Evolutionary conservation across 2,888 invertebrate genomes (phyloP), one percentile per base, ranked within the genome.

Genomic region (Drosophila helvetica): DNA sequence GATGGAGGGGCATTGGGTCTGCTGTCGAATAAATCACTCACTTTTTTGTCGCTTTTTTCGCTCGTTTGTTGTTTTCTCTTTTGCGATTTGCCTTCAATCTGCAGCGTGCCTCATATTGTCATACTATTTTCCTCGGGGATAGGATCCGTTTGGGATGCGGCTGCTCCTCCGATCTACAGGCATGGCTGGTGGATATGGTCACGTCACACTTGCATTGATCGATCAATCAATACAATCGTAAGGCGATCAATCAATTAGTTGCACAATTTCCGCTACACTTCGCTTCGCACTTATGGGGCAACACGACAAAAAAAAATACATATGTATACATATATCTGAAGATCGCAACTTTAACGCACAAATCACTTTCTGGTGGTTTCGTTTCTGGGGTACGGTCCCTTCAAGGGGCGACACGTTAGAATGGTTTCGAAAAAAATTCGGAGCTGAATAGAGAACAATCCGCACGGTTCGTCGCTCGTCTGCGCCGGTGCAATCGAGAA

Each of bases 11-110:
- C 38, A 38, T 38, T 38, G 38, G 38, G 38, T 55, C 19, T 60
- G 45, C 42, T 77, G 61, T 74, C 71, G 67, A 66, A 79, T 75
- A 75, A 78, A 81, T 82, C 75, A 83, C 82, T 83, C 84, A 83
- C 82, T 83, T 86, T 81, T 79, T 67, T 38, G 38, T 77, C 43
- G 48, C 45, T 70, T 19, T 61, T 75, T 65, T 77, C 58, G 65
- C 63, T 78, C 75, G 78, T 65, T 77, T 38, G 38, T 38, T 55
- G 57, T 45, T 63, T 62, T 43, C 55, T 55, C 38, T 61, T 66
- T 42, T 68, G 51, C 56, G 58, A 50, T 56, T 38, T 53, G 50
- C 47, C 18, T 51, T 42, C 27, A 38, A 38, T n/a, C 38, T 7
- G 38, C 48, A 15, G 33, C 50, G 38, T 53, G 51, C 55, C 47